Base-by-base conservation (phyloP, 2,888 invertebrate genomes). In the Thymelicus lineola region DNA sequence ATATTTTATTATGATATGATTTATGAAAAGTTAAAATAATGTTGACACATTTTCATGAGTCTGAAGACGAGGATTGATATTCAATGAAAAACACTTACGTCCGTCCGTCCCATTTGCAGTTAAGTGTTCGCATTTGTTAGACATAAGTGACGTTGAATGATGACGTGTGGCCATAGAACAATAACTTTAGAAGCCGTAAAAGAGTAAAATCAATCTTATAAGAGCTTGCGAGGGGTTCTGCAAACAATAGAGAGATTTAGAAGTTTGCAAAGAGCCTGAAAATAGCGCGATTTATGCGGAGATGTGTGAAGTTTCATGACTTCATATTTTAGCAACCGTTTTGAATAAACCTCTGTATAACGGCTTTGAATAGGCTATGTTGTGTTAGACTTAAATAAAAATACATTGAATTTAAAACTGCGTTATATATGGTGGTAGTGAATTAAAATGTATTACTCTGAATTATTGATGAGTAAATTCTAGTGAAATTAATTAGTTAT, bases 191-290 rank as follows among this genome's bases (percentile, higher is more conserved):
- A 74, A 77, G 74, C 81, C 79, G 86, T 82, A 82, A 87, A 90
- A 89, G 86, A 87, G 87, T 86, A 84, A 86, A 90, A 90, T 88
- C 88, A 90, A 91, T 91, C 88, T 88, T 85, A 80, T 82, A 81
- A 86, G 82, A 85, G 86, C 82, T 75, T 70, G 70, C 75, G 75
- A 82, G 82, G 82, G 81, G 81, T 79, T 50, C 75, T 81, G 80
- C 80, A 79, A 80, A 87, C 85, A 86, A 89, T 83, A 76, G 83
- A 79, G 77, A 75, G 79, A 78, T 82, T 81, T 78, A 72, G 74
- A 75, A 74, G 70, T 75, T 72, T 58, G 70, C 72, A 67, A 71
- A 73, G 67, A 74, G 71, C 70, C 73, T 46, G 42, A 72, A 74
- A 75, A 78, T 78, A 74, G 73, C 57, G 72, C 71, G 57, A 71